Evolutionary conservation across 1,140 invertebrate species (phyloP).

Genomic region (Oreohelix idahoensis): DNA sequence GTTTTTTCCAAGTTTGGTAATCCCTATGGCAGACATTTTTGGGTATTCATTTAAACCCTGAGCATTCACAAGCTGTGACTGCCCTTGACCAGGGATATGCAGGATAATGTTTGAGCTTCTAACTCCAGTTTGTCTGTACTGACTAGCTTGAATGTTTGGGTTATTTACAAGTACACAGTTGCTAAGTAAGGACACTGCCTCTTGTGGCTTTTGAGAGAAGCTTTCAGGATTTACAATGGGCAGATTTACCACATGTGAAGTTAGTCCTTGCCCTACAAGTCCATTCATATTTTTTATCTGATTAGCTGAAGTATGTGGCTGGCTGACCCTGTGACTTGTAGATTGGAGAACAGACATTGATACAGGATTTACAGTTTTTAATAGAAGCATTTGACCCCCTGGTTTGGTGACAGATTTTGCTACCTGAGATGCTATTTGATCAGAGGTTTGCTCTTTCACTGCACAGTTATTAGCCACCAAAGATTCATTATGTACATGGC

Average conservation of each 20-base stretch:
- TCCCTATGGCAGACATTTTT: slow-evolving; percentile 35
- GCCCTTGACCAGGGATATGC: background rate
- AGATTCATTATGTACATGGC: background rate
- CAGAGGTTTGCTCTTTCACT: background rate
- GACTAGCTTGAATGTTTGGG: background rate
- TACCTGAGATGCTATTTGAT: background rate
- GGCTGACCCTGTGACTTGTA: background rate
- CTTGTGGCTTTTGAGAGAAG: background rate
- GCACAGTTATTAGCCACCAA: background rate
- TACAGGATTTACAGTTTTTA: background rate
- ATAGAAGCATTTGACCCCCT: background rate
- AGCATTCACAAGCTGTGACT: background rate
- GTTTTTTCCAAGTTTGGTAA: slow-evolving; percentile 24
- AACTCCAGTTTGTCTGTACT: background rate
- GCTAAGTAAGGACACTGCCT: background rate
- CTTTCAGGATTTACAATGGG: background rate
- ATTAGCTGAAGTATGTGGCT: background rate
- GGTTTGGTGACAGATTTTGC: background rate
- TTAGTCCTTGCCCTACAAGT: background rate
- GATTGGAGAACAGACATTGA: background rate
- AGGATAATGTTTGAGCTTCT: background rate
- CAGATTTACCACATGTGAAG: background rate
- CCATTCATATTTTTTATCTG: background rate
- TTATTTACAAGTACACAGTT: background rate
- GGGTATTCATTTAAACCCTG: background rate